Conservation (phyloP, 1,140 invertebrate genomes). For the Drosophila elegans region DNA sequence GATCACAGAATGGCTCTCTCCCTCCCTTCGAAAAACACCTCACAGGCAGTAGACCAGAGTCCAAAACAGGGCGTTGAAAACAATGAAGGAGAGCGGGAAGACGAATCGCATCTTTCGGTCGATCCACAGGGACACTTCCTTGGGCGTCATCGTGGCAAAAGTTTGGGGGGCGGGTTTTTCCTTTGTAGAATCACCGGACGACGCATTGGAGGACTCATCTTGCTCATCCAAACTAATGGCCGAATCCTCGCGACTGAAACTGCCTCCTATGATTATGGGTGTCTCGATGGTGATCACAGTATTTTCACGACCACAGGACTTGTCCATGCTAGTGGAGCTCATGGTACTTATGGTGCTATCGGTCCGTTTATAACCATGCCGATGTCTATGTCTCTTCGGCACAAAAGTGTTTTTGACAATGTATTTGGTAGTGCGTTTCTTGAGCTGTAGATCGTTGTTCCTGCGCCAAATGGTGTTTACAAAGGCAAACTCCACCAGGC, state of each 20-base stretch:
- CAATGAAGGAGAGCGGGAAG: slow-evolving; percentile 91
- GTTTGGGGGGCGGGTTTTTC: slow-evolving; percentile 60
- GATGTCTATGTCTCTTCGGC: slow-evolving; percentile 87
- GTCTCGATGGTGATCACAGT: slow-evolving; percentile 74
- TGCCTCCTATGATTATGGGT: slow-evolving; percentile 56
- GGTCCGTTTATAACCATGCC: slow-evolving; percentile 81
- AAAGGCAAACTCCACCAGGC: slow-evolving; percentile 95
- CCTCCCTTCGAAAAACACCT: background rate
- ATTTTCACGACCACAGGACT: slow-evolving; percentile 32
- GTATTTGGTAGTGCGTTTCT: slow-evolving; percentile 93
- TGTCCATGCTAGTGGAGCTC: slow-evolving; percentile 85
- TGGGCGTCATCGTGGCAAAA: slow-evolving; percentile 92
- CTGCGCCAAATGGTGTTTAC: slow-evolving; percentile 94
- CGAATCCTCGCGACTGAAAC: slow-evolving; percentile 58
- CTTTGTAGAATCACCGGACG: slow-evolving; percentile 32
- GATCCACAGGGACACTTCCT: slow-evolving; percentile 94
- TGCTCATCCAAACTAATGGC: slow-evolving; percentile 60
- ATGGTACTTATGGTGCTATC: slow-evolving; percentile 85
- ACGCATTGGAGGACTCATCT: slow-evolving; percentile 31
- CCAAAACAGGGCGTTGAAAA: slow-evolving; percentile 95
- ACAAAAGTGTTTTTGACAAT: slow-evolving; percentile 93
- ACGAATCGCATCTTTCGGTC: slow-evolving; percentile 91
- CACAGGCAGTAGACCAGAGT: slow-evolving; percentile 88
- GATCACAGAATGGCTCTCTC: slow-evolving; percentile 44
- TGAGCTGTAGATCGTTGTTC: slow-evolving; percentile 91